phyloP scores from a whole-genome alignment of 2,888 invertebrate genomes.

The Quadriops clusia region DNA sequence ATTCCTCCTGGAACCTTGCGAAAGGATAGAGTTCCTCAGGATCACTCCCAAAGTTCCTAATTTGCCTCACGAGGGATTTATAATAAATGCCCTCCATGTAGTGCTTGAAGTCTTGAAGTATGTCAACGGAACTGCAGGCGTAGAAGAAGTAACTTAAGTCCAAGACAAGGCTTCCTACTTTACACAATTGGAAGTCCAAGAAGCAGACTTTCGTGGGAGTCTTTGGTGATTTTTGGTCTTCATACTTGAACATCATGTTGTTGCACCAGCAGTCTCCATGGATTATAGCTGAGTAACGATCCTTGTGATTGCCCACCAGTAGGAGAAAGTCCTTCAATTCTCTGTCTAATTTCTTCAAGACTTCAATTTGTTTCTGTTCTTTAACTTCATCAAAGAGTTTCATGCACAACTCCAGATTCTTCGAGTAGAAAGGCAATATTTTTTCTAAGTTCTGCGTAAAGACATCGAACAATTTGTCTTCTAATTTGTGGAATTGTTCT shows the following conservation, averaged over 20 bases:
- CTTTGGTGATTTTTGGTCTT: slow-evolving; percentile 11
- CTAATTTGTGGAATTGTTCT: slow-evolving; percentile 15
- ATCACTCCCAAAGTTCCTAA: slow-evolving; percentile 20
- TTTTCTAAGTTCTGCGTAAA: too few relatives aligned
- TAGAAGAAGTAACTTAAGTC: slow-evolving; percentile 23
- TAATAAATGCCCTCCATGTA: slow-evolving; percentile 22
- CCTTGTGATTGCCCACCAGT: not conserved
- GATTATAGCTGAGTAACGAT: slow-evolving; percentile 11
- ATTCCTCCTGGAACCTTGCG: slow-evolving; percentile 10
- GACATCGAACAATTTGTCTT: too few relatives aligned
- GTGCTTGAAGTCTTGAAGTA: slow-evolving; percentile 17
- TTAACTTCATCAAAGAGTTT: too few relatives aligned
- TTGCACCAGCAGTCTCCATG: slow-evolving; percentile 19
- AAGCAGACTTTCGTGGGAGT: slow-evolving; percentile 19
- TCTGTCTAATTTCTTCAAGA: slow-evolving; percentile 6
- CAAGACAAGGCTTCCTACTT: slow-evolving; percentile 16
- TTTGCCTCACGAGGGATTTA: slow-evolving; percentile 14
- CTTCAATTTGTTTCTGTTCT: too few relatives aligned
- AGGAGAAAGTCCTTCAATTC: slow-evolving; percentile 4
- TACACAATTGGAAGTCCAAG: slow-evolving; percentile 23
- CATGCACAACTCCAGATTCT: too few relatives aligned
- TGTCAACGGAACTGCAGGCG: slow-evolving; percentile 14
- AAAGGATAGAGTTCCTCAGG: slow-evolving; percentile 18
- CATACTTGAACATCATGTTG: slow-evolving; percentile 18
- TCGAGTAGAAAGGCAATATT: too few relatives aligned